phyloP scores from a whole-genome alignment of 2,888 invertebrate genomes.

The Unio pictorum region DNA sequence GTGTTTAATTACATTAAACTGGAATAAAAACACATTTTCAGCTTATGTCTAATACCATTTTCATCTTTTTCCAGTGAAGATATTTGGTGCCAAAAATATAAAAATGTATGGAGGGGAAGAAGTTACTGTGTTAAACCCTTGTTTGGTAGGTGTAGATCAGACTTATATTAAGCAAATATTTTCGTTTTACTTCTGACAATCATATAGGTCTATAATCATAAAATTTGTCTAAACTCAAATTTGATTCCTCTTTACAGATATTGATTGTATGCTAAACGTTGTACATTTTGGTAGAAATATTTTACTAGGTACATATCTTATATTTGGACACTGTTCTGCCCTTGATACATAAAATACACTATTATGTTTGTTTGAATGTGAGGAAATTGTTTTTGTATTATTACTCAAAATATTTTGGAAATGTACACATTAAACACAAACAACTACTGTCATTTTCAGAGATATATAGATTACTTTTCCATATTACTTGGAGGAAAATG shows the following conservation, averaged over 20 bases:
- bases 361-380: too few relatives aligned
- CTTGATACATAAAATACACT: too few relatives aligned
- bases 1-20: not conserved
- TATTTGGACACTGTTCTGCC: too few relatives aligned
- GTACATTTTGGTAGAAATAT: not conserved
- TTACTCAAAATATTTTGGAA: too few relatives aligned
- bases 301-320: too few relatives aligned
- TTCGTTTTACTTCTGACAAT: not conserved
- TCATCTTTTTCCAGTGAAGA: conserved; percentile 74
- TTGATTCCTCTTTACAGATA: conserved; percentile 1
- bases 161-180: not conserved
- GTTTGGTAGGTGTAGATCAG: conserved; percentile 50
- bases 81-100: conserved; percentile 80
- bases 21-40: not conserved
- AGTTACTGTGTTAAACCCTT: conserved; percentile 69
- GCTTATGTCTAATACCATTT: not conserved
- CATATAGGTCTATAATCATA: too few relatives aligned
- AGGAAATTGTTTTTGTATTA: too few relatives aligned
- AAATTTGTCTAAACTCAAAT: too few relatives aligned
- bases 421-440: too few relatives aligned
- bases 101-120: conserved; percentile 72
- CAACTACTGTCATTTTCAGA: too few relatives aligned
- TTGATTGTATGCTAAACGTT: not conserved
- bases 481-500: too few relatives aligned
- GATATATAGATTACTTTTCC: too few relatives aligned